Percentiles rank a stretch among this genome's conserved stretches.
phyloP scores from a whole-genome alignment of 2,113 vertebrate species.

The Gulo gulo region DNA sequence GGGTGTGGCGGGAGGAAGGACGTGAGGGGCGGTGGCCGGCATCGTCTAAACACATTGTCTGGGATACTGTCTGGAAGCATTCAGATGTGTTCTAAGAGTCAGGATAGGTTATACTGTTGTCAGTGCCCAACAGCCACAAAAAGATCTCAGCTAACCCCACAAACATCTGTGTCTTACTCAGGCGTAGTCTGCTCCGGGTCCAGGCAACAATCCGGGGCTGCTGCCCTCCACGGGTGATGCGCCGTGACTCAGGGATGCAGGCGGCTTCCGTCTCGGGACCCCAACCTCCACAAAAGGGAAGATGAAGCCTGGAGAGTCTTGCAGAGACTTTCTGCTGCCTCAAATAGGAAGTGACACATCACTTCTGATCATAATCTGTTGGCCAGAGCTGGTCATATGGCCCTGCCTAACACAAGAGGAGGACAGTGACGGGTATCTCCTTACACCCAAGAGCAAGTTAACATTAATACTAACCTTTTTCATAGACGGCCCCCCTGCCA shows the following conservation, averaged over 20 bases:
- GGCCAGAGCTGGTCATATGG: background rate
- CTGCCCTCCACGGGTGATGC: background rate
- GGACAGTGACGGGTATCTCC: background rate
- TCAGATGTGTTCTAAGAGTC: background rate
- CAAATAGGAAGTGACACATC: background rate
- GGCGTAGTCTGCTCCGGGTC: background rate
- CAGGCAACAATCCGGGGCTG: background rate
- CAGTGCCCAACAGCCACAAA: background rate
- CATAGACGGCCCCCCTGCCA: background rate
- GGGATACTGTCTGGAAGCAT: background rate
- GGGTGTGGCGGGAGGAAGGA: background rate
- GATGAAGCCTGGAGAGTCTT: background rate
- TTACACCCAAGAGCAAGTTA: background rate
- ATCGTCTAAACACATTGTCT: accelerated
- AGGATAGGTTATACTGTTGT: background rate
- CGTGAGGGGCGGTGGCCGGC: background rate
- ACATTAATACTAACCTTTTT: background rate
- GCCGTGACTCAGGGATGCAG: background rate
- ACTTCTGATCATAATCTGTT: background rate
- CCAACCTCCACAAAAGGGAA: background rate
- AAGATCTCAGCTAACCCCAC: background rate
- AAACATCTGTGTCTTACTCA: background rate
- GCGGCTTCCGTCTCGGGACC: background rate
- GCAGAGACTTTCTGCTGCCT: background rate
- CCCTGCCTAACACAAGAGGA: background rate